Evolutionary conservation across 2,888 invertebrate species (phyloP).

Genomic region (Sialis fuliginosa): DNA sequence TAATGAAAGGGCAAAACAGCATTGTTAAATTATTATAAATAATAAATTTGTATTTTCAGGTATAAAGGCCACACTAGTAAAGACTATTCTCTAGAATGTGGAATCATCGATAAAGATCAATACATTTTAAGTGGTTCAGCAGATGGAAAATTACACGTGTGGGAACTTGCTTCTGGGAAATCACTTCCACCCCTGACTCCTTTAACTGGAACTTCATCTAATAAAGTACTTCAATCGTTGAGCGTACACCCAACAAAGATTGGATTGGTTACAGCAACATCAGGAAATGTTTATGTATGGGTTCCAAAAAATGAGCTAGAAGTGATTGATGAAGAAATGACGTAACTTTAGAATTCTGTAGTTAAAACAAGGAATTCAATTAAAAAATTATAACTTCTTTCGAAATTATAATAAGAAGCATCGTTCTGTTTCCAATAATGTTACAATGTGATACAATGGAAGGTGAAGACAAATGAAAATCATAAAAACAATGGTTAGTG

Average conservation of each 20-base stretch:
- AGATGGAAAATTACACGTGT: constrained; percentile 68
- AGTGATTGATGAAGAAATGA: no score
- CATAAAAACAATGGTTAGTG: no score
- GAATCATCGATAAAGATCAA: constrained; percentile 66
- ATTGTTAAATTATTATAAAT: not conserved
- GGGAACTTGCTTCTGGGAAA: constrained; percentile 72
- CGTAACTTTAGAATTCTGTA: no score
- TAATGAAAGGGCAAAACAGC: no score
- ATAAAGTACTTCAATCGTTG: constrained; percentile 57
- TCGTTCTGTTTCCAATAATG: no score
- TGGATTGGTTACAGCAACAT: constrained; percentile 14
- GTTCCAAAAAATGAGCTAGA: no score
- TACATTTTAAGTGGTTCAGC: constrained; percentile 81
- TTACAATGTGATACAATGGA: no score
- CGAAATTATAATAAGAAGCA: no score
- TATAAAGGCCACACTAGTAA: constrained; percentile 70
- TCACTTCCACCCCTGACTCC: constrained; percentile 34
- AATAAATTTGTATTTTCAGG: constrained; percentile 21
- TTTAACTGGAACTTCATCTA: constrained; percentile 15
- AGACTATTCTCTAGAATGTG: constrained; percentile 76
- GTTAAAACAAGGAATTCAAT: no score
- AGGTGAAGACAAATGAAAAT: no score
- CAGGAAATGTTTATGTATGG: no score
- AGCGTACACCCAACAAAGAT: constrained; percentile 64
- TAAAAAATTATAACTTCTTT: no score